These are phyloP conservation scores for Eulacestoma nigropectus DNA, from an alignment of 2,113 vertebrate genomes.

Conservation along the genomic window DNA sequence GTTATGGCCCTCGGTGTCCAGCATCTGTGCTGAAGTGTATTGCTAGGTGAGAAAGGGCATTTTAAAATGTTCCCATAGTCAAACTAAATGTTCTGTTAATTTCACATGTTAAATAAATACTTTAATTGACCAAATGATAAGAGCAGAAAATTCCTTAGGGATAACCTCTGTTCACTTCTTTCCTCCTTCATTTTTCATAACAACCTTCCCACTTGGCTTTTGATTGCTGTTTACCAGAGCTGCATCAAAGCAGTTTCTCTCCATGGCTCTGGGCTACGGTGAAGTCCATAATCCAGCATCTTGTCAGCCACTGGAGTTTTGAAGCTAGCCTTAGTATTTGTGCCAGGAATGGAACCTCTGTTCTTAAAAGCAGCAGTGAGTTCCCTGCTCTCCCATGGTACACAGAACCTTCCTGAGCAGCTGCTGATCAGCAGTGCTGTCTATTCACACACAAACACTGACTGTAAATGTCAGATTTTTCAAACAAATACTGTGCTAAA, in stretches of 20 bases:
- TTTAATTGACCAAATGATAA: background rate
- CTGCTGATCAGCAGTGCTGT: background rate
- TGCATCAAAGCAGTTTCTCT: slow-evolving; percentile 34
- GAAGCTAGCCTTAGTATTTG: background rate
- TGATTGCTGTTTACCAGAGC: slow-evolving; percentile 26
- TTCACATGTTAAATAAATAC: background rate
- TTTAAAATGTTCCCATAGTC: background rate
- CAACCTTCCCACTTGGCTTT: background rate
- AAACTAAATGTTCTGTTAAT: background rate
- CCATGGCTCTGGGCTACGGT: background rate
- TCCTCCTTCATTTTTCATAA: background rate
- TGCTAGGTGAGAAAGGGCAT: background rate
- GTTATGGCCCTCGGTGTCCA: fast-evolving
- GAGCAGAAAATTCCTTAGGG: background rate
- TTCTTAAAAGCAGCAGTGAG: slow-evolving; percentile 31
- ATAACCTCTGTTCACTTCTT: background rate
- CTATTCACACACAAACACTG: background rate
- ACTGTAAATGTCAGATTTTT: background rate
- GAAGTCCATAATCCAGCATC: background rate
- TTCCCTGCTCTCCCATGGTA: background rate
- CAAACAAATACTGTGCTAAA: background rate
- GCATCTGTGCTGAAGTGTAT: fast-evolving
- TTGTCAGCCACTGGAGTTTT: slow-evolving; percentile 21
- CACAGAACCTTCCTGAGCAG: background rate
- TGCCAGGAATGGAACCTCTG: slow-evolving; percentile 31